Percentiles rank a stretch among this genome's conserved stretches.
Conservation (phyloP, 2,888 invertebrate genomes). For the Caenorhabditis sinica region DNA sequence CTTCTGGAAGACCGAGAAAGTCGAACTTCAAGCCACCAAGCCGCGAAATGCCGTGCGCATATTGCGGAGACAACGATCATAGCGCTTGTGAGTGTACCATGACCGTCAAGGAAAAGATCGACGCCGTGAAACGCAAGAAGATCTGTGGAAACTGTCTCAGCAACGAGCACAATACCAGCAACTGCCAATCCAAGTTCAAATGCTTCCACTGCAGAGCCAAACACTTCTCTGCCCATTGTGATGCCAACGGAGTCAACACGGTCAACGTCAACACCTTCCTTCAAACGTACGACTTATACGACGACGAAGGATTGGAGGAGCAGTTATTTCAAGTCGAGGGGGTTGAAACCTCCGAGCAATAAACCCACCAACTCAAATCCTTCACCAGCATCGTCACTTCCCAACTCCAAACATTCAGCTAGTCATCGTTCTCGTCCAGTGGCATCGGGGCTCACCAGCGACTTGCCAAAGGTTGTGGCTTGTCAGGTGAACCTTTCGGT, state of each 20-base stretch:
- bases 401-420: too few relatives aligned
- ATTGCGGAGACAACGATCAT: neutral
- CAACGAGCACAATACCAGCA: neutral
- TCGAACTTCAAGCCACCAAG: neutral
- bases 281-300: neutral
- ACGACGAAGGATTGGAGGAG: neutral
- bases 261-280: neutral
- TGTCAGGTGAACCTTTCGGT: too few relatives aligned
- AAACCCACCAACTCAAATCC: neutral
- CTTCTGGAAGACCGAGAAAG: too few relatives aligned
- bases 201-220: neutral
- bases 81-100: neutral
- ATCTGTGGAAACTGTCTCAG: neutral
- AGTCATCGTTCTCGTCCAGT: too few relatives aligned
- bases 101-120: neutral
- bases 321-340: slow-evolving; percentile 10
- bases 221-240: slow-evolving; percentile 1
- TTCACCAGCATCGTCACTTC: neutral
- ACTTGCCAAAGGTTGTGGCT: too few relatives aligned
- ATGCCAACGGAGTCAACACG: neutral
- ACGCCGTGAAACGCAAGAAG: neutral
- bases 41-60: neutral
- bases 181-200: neutral
- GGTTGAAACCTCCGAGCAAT: neutral
- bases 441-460: too few relatives aligned